Conservation (phyloP, 2,797 vertebrate genomes). For the Amniataba percoides region DNA sequence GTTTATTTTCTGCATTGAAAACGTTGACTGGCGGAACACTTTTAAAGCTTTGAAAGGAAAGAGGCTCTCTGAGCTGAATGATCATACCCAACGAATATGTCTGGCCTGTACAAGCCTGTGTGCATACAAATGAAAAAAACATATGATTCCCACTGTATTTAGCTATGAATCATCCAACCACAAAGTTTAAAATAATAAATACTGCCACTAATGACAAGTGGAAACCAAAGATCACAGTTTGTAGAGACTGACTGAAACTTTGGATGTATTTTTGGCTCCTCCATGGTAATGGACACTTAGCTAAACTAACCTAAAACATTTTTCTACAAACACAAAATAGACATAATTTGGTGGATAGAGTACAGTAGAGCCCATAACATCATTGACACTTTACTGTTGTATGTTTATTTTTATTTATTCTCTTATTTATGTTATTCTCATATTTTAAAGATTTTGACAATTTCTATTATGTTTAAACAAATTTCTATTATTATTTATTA, state of each 20-base stretch:
- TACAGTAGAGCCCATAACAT: too few relatives aligned
- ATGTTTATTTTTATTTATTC: too few relatives aligned
- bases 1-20: neutral
- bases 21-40: neutral
- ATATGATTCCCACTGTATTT: neutral
- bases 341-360: neutral
- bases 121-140: constrained; percentile 4
- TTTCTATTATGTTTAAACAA: too few relatives aligned
- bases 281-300: neutral
- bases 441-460: too few relatives aligned
- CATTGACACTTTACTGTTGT: too few relatives aligned
- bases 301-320: neutral
- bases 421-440: too few relatives aligned
- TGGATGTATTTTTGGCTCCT: neutral
- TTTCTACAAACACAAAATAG: neutral
- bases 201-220: neutral
- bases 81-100: neutral
- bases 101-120: neutral
- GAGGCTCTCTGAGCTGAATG: neutral
- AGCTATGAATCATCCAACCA: neutral
- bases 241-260: neutral
- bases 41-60: neutral
- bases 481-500: too few relatives aligned
- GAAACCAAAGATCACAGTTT: neutral
- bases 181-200: neutral